Conservation (phyloP, 37 sponge, comb jelly and placozoan species). For the Chondrilla cf. caribensis region DNA sequence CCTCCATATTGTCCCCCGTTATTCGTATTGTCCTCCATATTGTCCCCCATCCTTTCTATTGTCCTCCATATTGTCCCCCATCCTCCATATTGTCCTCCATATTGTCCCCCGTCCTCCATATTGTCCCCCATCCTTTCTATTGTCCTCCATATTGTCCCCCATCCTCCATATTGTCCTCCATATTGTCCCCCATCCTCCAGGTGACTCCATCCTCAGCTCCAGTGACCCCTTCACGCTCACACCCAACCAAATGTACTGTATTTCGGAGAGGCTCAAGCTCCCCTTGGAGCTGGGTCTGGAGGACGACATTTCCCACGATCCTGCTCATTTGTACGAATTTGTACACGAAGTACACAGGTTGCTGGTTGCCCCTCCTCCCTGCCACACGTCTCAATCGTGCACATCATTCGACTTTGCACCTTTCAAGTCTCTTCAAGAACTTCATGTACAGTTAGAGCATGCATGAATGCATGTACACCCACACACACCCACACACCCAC, state of each 20-base stretch:
- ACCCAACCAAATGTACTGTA: conserved; percentile 74
- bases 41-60: neutral
- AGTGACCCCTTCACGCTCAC: conserved; percentile 56
- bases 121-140: neutral
- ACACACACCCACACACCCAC: too few relatives aligned
- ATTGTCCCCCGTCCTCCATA: neutral
- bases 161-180: neutral
- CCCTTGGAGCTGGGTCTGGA: conserved; percentile 40
- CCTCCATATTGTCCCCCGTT: neutral
- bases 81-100: neutral
- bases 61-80: neutral
- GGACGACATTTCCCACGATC: conserved; percentile 50
- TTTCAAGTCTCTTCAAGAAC: conserved; percentile 51
- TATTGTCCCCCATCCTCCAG: neutral
- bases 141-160: neutral
- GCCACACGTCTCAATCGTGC: conserved; percentile 50
- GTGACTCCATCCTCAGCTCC: conserved; percentile 48
- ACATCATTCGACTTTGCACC: conserved; percentile 58
- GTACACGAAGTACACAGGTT: conserved; percentile 61
- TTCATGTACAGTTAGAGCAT: conserved; percentile 34
- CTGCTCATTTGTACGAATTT: conserved; percentile 75
- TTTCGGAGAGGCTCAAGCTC: conserved; percentile 70
- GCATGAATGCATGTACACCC: too few relatives aligned
- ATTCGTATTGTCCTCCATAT: neutral
- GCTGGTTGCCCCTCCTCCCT: conserved; percentile 52